Conservation (phyloP, 2,888 invertebrate genomes). For the Hypercompe scribonia region DNA sequence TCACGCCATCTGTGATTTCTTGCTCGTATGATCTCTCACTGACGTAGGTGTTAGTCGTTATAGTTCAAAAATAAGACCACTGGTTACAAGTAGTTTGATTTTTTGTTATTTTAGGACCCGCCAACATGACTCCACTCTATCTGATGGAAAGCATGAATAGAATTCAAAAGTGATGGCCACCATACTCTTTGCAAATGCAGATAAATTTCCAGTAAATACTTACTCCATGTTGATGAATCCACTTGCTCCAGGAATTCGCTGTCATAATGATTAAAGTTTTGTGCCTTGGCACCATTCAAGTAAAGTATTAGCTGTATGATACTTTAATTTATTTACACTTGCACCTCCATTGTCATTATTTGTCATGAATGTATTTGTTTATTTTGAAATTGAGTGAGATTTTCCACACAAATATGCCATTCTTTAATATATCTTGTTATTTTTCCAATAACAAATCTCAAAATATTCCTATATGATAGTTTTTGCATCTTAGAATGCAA, state of each 20-base stretch:
- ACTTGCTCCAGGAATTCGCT: not conserved
- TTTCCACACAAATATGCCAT: too few relatives aligned
- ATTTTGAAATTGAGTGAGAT: not conserved
- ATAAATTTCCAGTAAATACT: not conserved
- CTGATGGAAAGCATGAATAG: too few relatives aligned
- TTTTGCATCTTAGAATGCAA: not conserved
- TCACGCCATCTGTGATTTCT: not conserved
- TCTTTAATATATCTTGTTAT: not conserved
- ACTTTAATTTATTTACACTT: not conserved
- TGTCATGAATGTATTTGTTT: not conserved
- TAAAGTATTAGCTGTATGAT: not conserved
- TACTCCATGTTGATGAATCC: not conserved
- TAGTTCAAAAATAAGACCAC: not conserved
- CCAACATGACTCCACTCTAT: too few relatives aligned
- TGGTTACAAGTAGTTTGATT: not conserved
- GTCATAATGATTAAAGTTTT: not conserved
- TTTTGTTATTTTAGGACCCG: too few relatives aligned
- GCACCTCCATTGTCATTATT: too few relatives aligned
- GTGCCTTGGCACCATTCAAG: not conserved
- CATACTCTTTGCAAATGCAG: too few relatives aligned
- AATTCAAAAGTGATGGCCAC: too few relatives aligned
- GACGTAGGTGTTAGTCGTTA: not conserved
- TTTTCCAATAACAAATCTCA: not conserved
- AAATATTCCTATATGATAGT: not conserved
- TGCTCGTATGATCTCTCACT: not conserved